A percentile compares a stretch with the other conserved stretches of the same genome.
Evolutionary conservation across 2,797 vertebrate species (phyloP).

Genomic region (Crocodylus rhombifer): DNA sequence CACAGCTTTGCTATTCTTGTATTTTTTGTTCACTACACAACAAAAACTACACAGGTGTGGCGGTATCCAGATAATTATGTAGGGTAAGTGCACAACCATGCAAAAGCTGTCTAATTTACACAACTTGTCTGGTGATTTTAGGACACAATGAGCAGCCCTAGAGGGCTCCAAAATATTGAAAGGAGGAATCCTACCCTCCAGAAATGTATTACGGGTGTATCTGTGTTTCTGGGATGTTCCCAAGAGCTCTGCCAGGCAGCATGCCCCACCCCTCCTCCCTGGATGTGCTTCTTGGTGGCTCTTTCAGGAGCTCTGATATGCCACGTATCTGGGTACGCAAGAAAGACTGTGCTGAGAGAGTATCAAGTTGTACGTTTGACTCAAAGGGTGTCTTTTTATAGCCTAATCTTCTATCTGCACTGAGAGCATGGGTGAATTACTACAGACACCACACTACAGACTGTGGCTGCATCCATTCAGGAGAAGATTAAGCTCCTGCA

Average conservation of each 20-base stretch:
- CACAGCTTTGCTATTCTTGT: neutral
- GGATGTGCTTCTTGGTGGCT: neutral
- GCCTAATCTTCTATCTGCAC: neutral
- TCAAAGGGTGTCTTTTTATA: neutral
- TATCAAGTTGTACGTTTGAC: neutral
- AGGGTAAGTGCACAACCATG: neutral
- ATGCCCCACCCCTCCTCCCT: too few species aligned
- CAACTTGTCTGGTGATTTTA: neutral
- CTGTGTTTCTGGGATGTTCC: neutral
- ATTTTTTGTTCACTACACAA: neutral
- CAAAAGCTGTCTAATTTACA: accelerated
- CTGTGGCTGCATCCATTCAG: accelerated
- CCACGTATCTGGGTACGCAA: neutral
- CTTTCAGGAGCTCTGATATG: neutral
- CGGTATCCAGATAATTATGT: neutral
- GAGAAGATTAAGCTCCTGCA: neutral
- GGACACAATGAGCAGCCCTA: neutral
- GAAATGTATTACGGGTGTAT: neutral
- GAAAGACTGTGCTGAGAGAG: neutral
- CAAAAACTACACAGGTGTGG: neutral
- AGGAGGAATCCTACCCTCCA: too few species aligned
- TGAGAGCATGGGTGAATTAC: neutral
- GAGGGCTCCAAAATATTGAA: neutral
- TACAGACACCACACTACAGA: neutral
- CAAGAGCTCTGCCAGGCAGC: too few species aligned